Conservation (phyloP, 92 coral and sea anemone genomes). For the Diadumene lineata region DNA sequence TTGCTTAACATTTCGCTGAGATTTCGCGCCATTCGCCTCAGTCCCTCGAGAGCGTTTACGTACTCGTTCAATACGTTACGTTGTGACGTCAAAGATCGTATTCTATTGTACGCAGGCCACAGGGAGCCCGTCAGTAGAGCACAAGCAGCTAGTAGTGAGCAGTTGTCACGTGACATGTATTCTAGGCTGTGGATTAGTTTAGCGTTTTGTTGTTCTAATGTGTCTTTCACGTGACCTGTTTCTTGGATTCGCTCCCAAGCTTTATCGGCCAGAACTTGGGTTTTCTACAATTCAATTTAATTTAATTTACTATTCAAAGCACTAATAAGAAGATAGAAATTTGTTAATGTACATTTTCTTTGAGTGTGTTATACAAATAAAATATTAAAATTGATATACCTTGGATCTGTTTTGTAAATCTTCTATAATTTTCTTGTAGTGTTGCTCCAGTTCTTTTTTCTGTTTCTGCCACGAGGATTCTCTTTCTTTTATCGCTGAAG, state of each 20-base stretch:
- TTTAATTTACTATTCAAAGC: neutral
- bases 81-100: constrained; percentile 80
- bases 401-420: constrained; percentile 88
- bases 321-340: neutral
- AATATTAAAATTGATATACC: constrained; percentile 55
- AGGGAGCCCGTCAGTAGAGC: constrained; percentile 90
- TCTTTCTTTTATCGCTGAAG: constrained; percentile 83
- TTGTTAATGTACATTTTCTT: too few relatives aligned
- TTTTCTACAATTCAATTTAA: constrained; percentile 92
- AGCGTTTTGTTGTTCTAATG: constrained; percentile 82
- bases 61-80: constrained; percentile 78
- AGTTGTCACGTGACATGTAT: constrained; percentile 69
- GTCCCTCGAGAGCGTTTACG: constrained; percentile 57
- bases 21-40: constrained; percentile 74
- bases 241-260: constrained; percentile 93
- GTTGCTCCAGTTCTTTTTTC: constrained; percentile 80
- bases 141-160: constrained; percentile 73
- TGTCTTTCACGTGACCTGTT: constrained; percentile 83
- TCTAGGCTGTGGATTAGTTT: constrained; percentile 74
- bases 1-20: constrained; percentile 84
- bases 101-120: constrained; percentile 89
- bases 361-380: too few relatives aligned
- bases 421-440: constrained; percentile 75
- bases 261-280: constrained; percentile 87
- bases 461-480: constrained; percentile 90